phyloP scores from a whole-genome alignment of 2,113 vertebrate genomes.

The Oryzias melastigma region DNA sequence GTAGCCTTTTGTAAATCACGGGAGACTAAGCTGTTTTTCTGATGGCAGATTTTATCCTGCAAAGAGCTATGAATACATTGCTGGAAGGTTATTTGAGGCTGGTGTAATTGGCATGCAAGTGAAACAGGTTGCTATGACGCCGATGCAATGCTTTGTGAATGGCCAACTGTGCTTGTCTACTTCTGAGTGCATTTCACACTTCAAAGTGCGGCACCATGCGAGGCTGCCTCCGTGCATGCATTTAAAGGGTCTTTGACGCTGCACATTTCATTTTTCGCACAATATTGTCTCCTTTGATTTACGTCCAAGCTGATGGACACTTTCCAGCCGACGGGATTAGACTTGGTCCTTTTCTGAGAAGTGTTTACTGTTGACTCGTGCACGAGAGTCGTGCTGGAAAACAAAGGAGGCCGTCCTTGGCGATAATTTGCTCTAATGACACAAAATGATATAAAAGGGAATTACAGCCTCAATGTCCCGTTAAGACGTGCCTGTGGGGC shows the following conservation, averaged over 20 bases:
- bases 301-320: constrained; percentile 43
- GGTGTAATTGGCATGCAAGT: constrained; percentile 64
- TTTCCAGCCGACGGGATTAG: constrained; percentile 67
- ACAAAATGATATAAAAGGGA: constrained; percentile 45
- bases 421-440: constrained; percentile 51
- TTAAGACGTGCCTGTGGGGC: constrained; percentile 30
- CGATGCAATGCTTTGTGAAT: constrained; percentile 54
- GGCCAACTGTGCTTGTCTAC: constrained; percentile 46
- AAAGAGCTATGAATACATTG: constrained; percentile 17
- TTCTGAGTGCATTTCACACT: constrained; percentile 52
- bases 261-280: constrained; percentile 36
- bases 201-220: constrained; percentile 38
- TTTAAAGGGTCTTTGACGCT: constrained; percentile 27
- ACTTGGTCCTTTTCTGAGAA: constrained; percentile 50
- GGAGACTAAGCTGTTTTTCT: constrained; percentile 1
- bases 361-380: constrained; percentile 58
- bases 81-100: constrained; percentile 38
- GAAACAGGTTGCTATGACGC: constrained; percentile 59
- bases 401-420: constrained; percentile 46
- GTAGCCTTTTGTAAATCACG: constrained; percentile 3
- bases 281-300: constrained; percentile 43
- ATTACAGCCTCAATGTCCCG: constrained; percentile 18
- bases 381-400: constrained; percentile 39
- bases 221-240: constrained; percentile 39
- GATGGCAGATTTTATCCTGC: constrained; percentile 34